Evolutionary conservation across 2,113 vertebrate genomes (phyloP), one percentile per base, ranked within the genome.

Genomic region (Suricata suricatta): DNA sequence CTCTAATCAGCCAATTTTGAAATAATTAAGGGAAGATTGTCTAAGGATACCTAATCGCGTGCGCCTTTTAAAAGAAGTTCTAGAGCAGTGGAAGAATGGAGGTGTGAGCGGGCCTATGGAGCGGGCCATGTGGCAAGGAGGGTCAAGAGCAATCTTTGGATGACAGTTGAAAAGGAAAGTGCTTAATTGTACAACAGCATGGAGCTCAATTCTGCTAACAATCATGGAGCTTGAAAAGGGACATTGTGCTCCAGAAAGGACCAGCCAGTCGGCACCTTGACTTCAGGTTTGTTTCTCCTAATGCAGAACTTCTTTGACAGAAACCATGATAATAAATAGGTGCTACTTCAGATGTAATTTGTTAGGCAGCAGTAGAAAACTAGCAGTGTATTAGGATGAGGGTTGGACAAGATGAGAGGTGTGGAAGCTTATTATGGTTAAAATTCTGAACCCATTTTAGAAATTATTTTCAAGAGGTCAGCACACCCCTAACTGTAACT

Each of bases 51-150:
- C 12, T 60, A 50, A 29, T 38, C 35, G 80, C 13, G 0, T 72
- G 0, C 27, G 6, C 5, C 17, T 44, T 79, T 96, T 76, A 27
- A 33, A 29, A 29, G 0, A 63, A 66, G 3, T 1, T 10, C 60
- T 83, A 54, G 33, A 83, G 17, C 87, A 15, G 31, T 77, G 31
- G 86, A 72, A 74, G 15, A 27, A 38, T 25, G 19, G 8, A 16
- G 35, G 3, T 63, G 21, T 54, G 19, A 88, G 60, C 57, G 2
- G 6, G 2, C 0, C 5, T 54, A 4, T 29, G 33, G 15, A 68
- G 15, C 0, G 27, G 4, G 0, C 7, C 2, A 2, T 3, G 1
- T 47, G 7, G 0, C 19, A 57, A 72, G 7, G 25, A 44, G 2
- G 2, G 16, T 3, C 7, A 25, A 63, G 0, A 92, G 4, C 7